These are phyloP conservation scores for Acleris sparsana DNA, from an alignment of 2,888 invertebrate genomes.

Conservation along the genomic window DNA sequence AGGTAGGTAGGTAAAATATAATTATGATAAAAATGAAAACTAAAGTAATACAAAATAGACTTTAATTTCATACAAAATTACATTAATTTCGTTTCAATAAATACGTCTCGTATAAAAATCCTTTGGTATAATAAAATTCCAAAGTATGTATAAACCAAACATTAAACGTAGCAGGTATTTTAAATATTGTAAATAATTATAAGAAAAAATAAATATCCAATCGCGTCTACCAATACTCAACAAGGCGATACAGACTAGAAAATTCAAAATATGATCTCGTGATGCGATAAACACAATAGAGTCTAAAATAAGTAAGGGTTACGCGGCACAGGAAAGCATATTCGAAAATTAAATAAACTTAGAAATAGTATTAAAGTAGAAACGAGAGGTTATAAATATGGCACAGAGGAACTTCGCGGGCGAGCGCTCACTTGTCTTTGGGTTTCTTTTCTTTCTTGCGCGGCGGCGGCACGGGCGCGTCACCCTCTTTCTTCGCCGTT, in stretches of 20 bases:
- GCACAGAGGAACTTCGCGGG: slow-evolving; percentile 75
- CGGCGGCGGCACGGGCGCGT: slow-evolving; percentile 80
- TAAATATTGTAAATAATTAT: slow-evolving; percentile 22
- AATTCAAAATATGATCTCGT: slow-evolving; percentile 61
- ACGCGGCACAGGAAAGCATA: slow-evolving; percentile 76
- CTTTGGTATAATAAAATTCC: slow-evolving; percentile 34
- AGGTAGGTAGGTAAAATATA: background rate
- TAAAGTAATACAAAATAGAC: slow-evolving; percentile 67
- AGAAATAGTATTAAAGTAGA: slow-evolving; percentile 51
- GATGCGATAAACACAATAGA: slow-evolving; percentile 57
- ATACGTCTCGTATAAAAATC: slow-evolving; percentile 42
- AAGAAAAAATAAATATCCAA: slow-evolving; percentile 40
- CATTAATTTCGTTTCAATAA: slow-evolving; percentile 68
- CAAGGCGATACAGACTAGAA: slow-evolving; percentile 47
- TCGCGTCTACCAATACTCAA: slow-evolving; percentile 47
- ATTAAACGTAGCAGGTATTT: slow-evolving; percentile 30
- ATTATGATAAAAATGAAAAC: slow-evolving; percentile 20
- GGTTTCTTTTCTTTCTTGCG: slow-evolving; percentile 83
- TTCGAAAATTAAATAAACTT: slow-evolving; percentile 68
- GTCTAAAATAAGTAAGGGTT: slow-evolving; percentile 61
- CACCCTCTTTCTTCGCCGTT: slow-evolving; percentile 78
- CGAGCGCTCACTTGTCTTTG: slow-evolving; percentile 76
- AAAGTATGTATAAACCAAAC: slow-evolving; percentile 28
- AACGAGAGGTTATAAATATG: slow-evolving; percentile 72
- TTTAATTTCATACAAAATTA: slow-evolving; percentile 74